A percentile compares a stretch with the other conserved stretches of the same genome.
Conservation (phyloP, 2,113 vertebrate species). For the Pseudopipra pipra region DNA sequence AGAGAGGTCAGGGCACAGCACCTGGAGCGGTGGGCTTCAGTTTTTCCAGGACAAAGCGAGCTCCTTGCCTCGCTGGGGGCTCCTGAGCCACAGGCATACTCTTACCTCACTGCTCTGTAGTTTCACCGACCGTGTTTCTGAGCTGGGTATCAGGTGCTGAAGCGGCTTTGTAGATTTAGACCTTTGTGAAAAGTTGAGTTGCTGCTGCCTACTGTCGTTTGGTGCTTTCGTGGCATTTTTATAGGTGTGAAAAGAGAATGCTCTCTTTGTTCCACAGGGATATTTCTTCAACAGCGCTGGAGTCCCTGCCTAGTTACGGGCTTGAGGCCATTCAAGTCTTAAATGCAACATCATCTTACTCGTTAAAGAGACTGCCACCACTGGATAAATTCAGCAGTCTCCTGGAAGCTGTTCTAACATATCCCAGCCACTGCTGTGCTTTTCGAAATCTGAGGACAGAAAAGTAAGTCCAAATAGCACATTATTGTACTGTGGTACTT, state of each 20-base stretch:
- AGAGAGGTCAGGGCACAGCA: background rate
- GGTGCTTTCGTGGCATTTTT: background rate
- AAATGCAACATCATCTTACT: slow-evolving; percentile 79
- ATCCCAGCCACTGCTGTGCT: slow-evolving; percentile 94
- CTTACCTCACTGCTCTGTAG: background rate
- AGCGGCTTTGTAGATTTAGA: background rate
- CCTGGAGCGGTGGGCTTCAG: background rate
- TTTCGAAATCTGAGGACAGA: slow-evolving; percentile 79
- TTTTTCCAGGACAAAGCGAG: background rate
- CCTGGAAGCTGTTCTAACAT: slow-evolving; percentile 84
- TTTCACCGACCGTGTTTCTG: background rate
- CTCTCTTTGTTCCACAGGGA: slow-evolving; percentile 75
- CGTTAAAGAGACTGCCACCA: slow-evolving; percentile 84
- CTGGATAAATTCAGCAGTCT: slow-evolving; percentile 84
- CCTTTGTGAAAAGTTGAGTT: background rate
- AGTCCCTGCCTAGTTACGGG: slow-evolving; percentile 81
- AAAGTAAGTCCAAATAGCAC: slow-evolving; percentile 72
- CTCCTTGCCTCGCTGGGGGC: background rate
- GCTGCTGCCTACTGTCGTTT: background rate
- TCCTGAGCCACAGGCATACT: background rate
- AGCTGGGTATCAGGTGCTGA: background rate
- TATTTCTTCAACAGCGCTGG: slow-evolving; percentile 85
- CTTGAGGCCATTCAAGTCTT: slow-evolving; percentile 82
- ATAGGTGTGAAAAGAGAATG: background rate
- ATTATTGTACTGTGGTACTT: background rate